Conservation (phyloP, 2,888 invertebrate genomes). For the Lochmaea crataegi region DNA sequence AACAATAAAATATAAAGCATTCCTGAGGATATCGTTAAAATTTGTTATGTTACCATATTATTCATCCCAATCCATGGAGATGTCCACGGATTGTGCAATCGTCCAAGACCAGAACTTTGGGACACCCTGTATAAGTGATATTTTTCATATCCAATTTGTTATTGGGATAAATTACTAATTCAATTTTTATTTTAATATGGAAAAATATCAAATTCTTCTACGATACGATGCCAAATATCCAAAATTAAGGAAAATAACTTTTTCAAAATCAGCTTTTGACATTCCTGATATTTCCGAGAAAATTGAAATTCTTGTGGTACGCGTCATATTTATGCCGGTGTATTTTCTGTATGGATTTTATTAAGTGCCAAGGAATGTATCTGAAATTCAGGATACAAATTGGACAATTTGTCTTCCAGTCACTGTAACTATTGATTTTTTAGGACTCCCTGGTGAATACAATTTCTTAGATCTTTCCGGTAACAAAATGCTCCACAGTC, state of each 20-base stretch:
- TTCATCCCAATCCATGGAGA: no score
- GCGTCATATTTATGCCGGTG: constrained; percentile 43
- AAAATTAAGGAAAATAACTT: neutral
- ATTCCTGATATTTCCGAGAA: constrained; percentile 30
- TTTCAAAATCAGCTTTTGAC: constrained; percentile 16
- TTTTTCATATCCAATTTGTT: no score
- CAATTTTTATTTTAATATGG: no score
- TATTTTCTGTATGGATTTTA: constrained; percentile 52
- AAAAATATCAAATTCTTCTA: no score
- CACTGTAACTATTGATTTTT: constrained; percentile 47
- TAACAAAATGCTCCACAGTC: neutral
- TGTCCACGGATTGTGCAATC: no score
- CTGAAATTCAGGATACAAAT: constrained; percentile 59
- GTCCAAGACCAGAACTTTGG: no score
- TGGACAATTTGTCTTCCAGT: constrained; percentile 59
- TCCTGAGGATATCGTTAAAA: no score
- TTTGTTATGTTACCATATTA: no score
- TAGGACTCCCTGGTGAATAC: neutral
- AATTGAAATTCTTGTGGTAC: constrained; percentile 49
- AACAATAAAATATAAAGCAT: neutral
- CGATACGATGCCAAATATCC: no score
- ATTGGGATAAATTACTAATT: no score
- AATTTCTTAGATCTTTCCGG: neutral
- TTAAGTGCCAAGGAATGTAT: constrained; percentile 59
- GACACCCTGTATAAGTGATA: no score